A percentile compares a stretch with the other conserved stretches of the same genome.
Conservation (phyloP, 37 sponge, comb jelly and placozoan genomes). For the Theonella swinhoei region DNA sequence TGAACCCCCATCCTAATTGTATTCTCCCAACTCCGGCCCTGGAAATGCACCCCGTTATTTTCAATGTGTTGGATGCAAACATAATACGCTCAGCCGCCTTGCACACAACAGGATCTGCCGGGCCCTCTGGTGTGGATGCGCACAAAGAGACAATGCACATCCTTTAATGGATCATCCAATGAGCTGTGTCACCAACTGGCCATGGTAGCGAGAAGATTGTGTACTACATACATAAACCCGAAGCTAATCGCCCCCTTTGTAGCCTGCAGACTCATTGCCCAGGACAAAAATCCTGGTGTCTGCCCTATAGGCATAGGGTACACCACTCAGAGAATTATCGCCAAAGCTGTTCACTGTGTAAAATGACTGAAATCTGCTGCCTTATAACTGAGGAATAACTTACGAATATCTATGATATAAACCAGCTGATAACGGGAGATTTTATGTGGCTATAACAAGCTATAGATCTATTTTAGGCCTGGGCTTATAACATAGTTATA, state of each 20-base stretch:
- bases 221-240: neutral
- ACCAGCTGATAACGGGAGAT: too few species aligned
- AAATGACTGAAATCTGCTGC: too few species aligned
- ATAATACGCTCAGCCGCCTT: slow-evolving; percentile 19
- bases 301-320: neutral
- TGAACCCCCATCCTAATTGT: neutral
- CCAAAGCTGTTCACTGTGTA: neutral
- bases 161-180: neutral
- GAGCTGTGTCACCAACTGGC: neutral
- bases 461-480: too few species aligned
- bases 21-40: neutral
- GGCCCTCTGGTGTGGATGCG: slow-evolving; percentile 55
- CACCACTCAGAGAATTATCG: neutral
- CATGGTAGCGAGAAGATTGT: neutral
- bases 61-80: slow-evolving; percentile 9
- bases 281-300: slow-evolving; percentile 1
- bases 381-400: too few species aligned
- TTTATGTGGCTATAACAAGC: too few species aligned
- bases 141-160: slow-evolving; percentile 1
- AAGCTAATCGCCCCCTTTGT: neutral
- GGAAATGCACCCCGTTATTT: slow-evolving; percentile 27
- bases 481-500: too few species aligned
- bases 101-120: slow-evolving; percentile 41
- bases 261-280: neutral
- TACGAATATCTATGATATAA: too few species aligned